Percentiles rank a stretch among this genome's conserved stretches.
phyloP scores from a whole-genome alignment of 2,797 vertebrate genomes.

The Trichosurus vulpecula region DNA sequence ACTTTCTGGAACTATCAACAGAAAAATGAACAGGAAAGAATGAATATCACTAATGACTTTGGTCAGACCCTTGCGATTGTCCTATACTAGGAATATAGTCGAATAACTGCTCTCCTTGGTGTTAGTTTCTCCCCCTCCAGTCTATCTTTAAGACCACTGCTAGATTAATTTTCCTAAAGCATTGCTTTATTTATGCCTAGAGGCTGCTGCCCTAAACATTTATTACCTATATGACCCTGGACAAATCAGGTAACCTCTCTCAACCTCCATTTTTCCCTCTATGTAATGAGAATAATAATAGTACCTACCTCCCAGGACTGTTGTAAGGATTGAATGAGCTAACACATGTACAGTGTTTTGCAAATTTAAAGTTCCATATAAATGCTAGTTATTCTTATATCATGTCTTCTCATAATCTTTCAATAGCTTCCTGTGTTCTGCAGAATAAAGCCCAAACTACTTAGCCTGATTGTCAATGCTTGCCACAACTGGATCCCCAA shows the following conservation, averaged over 20 bases:
- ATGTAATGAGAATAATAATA: not conserved
- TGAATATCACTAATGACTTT: not conserved
- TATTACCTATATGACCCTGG: not conserved
- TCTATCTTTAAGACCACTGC: not conserved
- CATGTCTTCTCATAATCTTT: not conserved
- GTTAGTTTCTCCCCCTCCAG: not conserved
- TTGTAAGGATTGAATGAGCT: conserved; percentile 14
- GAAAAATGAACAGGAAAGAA: not conserved
- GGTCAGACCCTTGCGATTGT: not conserved
- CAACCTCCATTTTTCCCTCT: conserved; percentile 46
- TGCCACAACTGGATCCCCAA: not conserved
- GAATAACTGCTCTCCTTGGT: not conserved
- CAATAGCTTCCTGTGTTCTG: not conserved
- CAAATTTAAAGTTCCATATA: not conserved
- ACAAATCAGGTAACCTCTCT: conserved; percentile 22
- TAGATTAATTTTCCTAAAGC: not conserved
- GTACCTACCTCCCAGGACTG: not conserved
- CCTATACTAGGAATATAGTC: not conserved
- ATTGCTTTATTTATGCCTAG: not conserved
- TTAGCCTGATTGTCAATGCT: not conserved
- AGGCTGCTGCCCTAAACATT: not conserved
- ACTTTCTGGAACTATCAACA: not conserved
- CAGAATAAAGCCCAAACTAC: not conserved
- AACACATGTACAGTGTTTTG: not conserved
- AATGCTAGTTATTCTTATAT: not conserved